Evolutionary conservation across 2,888 invertebrate genomes (phyloP).

Genomic region (Nasonovia ribisnigri): DNA sequence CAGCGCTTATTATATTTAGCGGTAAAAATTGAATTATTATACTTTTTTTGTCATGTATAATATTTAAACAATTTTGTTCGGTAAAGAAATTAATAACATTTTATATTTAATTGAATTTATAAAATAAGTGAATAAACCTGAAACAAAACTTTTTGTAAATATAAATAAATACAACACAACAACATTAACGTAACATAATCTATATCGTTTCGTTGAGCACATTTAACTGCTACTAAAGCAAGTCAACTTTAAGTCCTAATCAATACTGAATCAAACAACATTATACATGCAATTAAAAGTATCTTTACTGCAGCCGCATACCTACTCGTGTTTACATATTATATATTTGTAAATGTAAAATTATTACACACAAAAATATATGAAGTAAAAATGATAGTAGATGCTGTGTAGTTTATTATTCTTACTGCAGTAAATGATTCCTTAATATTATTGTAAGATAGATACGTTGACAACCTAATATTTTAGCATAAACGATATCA

Average conservation of each 20-base stretch:
- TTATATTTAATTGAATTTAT: not conserved
- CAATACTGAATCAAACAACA: not conserved
- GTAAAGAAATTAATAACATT: not conserved
- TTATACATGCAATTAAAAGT: not conserved
- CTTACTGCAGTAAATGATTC: not conserved
- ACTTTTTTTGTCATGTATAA: not conserved
- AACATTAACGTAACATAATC: not conserved
- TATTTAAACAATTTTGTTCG: not conserved
- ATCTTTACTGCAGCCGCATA: not conserved
- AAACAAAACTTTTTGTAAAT: not conserved
- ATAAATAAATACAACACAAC: not conserved
- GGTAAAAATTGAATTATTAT: not conserved
- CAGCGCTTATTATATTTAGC: not conserved
- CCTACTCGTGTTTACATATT: not conserved
- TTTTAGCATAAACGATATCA: not conserved
- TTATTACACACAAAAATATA: not conserved
- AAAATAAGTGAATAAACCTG: not conserved
- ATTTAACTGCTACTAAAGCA: not conserved
- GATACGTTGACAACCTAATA: not conserved
- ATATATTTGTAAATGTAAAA: not conserved
- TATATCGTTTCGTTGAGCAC: not conserved
- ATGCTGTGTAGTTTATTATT: not conserved
- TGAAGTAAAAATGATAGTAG: not conserved
- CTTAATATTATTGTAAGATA: not conserved
- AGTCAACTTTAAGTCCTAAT: not conserved